These are phyloP conservation scores for Lerema accius DNA, from an alignment of 1,140 invertebrate genomes.

Conservation along the genomic window DNA sequence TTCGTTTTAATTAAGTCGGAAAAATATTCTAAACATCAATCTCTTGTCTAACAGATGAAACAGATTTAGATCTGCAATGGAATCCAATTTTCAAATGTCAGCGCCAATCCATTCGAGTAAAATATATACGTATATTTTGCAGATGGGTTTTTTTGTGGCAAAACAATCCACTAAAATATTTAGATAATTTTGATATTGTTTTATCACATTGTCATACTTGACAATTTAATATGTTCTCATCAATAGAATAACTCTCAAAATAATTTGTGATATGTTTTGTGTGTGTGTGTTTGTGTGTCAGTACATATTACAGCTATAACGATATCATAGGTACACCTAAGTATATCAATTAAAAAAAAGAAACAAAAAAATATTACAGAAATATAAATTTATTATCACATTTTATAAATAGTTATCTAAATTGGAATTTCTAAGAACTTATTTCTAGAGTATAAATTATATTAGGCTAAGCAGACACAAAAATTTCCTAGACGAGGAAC, in stretches of 20 bases:
- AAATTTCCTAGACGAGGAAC: conserved; percentile 44
- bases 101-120: conserved; percentile 4
- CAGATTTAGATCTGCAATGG: conserved; percentile 2
- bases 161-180: too few species aligned
- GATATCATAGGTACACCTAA: too few species aligned
- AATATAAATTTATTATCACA: conserved; percentile 82
- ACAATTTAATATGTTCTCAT: too few species aligned
- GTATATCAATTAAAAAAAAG: too few species aligned
- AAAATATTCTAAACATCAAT: conserved; percentile 13
- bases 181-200: too few species aligned
- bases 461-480: conserved; percentile 61
- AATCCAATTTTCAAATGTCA: conserved; percentile 22
- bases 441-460: conserved; percentile 74
- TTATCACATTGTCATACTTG: too few species aligned
- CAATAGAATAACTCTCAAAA: too few species aligned
- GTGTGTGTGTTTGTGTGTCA: too few species aligned
- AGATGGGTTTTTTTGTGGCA: too few species aligned
- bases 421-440: conserved; percentile 65
- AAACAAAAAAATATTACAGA: conserved; percentile 41
- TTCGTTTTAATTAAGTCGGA: conserved; percentile 10
- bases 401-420: conserved; percentile 78
- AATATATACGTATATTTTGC: too few species aligned
- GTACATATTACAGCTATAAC: too few species aligned
- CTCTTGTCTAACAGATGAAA: conserved; percentile 6
- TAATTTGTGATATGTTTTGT: too few species aligned